Base-by-base conservation (phyloP, 2,888 invertebrate genomes). In the Papilio elwesi region DNA sequence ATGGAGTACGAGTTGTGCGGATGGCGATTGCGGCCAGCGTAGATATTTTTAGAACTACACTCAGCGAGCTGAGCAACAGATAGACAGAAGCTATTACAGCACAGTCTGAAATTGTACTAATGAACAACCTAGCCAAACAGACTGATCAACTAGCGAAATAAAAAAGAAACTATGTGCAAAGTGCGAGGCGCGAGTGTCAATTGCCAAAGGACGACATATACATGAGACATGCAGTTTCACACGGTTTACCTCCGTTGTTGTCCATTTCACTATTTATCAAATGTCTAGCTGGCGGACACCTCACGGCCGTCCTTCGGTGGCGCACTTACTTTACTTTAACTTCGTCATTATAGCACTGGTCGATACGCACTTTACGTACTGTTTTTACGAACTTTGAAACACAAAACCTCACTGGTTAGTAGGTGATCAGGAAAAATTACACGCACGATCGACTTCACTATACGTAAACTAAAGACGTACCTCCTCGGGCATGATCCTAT, bases 401-500 rank as follows among this genome's bases (percentile, higher is more conserved):
- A 90, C 90, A 85, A 83, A 84, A 87, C 79, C 88, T 87, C 90
- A 90, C 90, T 87, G 81, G 81, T 83, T 81, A 81, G 79, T 79
- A 79, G 78, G 82, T 78, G 79, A 80, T 82, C 74, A 78, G 77
- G 79, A 75, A 84, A 81, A 79, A 78, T 82, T 83, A 85, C 86
- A 87, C 90, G 88, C 90, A 85, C 88, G 85, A 79, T 80, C 81
- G 83, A 82, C 80, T 86, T 83, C 87, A 87, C 90, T 84, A 89
- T 87, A 85, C 86, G 89, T 87, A 90, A 89, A 87, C 88, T 91
- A 91, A 87, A 90, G 87, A 94, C 94, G 92, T 94, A 94, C 93
- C 94, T 94, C 93, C 87, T 89, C 81, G 80, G 85, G 89, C 92
- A 91, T 93, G 91, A 92, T 93, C 92, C 92, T 90, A 88, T 88